Conservation (phyloP, 1,140 invertebrate species). For the Cydia strobilella region DNA sequence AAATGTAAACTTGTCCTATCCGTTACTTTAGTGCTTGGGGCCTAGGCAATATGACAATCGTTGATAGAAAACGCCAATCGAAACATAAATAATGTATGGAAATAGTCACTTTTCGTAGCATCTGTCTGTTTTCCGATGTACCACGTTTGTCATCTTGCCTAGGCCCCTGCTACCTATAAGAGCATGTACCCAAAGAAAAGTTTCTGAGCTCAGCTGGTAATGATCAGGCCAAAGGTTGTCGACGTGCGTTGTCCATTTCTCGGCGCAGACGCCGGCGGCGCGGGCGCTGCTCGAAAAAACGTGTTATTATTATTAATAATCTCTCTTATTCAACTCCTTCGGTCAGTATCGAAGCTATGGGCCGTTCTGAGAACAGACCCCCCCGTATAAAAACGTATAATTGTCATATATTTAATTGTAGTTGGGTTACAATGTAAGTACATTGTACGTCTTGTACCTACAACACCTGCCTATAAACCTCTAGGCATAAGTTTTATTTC, state of each 20-base stretch:
- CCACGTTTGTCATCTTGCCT: no score
- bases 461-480: no score
- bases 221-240: constrained; percentile 42
- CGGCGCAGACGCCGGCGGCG: constrained; percentile 31
- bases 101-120: no score
- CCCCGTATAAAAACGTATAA: neutral
- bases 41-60: no score
- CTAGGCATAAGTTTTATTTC: no score
- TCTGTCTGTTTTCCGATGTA: no score
- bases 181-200: neutral
- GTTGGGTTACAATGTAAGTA: no score
- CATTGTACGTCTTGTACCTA: no score
- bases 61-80: no score
- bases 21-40: no score
- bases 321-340: constrained; percentile 57
- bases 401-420: constrained; percentile 12
- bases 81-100: no score
- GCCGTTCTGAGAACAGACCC: constrained; percentile 2
- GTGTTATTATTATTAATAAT: constrained; percentile 74
- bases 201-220: neutral
- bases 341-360: constrained; percentile 34
- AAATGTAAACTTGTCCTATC: no score
- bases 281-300: constrained; percentile 56
- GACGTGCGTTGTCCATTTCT: constrained; percentile 32
- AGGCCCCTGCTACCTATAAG: neutral